Evolutionary conservation across 2,113 vertebrate species (phyloP).

Genomic region (Emydocephalus ijimae): DNA sequence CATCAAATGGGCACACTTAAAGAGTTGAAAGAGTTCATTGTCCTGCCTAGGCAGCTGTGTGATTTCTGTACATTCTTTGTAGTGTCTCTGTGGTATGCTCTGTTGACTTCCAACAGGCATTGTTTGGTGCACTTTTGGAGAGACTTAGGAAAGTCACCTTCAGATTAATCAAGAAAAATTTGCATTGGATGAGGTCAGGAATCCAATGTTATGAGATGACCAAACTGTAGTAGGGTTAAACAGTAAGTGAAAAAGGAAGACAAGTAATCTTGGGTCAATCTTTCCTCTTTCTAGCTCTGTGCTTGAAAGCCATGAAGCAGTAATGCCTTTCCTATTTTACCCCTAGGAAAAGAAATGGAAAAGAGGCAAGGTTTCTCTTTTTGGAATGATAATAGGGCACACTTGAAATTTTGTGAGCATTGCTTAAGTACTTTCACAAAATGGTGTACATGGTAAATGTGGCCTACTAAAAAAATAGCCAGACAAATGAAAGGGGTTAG

Average conservation of each 20-base stretch:
- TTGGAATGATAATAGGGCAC: neutral
- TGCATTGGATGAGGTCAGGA: neutral
- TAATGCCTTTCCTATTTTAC: neutral
- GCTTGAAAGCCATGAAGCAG: neutral
- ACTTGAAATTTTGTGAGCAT: neutral
- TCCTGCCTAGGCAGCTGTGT: neutral
- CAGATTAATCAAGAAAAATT: neutral
- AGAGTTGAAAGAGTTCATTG: neutral
- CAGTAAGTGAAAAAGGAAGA: neutral
- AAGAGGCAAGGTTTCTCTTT: neutral
- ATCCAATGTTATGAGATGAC: neutral
- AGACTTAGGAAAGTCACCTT: neutral
- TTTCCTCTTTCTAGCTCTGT: neutral
- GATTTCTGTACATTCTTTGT: neutral
- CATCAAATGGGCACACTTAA: neutral
- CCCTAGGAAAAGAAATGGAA: neutral
- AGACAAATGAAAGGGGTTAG: neutral
- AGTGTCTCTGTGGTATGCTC: neutral
- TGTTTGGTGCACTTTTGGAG: neutral
- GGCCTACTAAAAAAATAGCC: neutral
- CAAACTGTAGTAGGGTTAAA: neutral
- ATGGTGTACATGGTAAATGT: neutral
- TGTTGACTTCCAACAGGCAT: neutral
- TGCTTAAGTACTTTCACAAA: neutral
- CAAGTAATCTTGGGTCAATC: neutral